phyloP scores from a whole-genome alignment of 2,113 vertebrate genomes.

The Aegithalos caudatus region DNA sequence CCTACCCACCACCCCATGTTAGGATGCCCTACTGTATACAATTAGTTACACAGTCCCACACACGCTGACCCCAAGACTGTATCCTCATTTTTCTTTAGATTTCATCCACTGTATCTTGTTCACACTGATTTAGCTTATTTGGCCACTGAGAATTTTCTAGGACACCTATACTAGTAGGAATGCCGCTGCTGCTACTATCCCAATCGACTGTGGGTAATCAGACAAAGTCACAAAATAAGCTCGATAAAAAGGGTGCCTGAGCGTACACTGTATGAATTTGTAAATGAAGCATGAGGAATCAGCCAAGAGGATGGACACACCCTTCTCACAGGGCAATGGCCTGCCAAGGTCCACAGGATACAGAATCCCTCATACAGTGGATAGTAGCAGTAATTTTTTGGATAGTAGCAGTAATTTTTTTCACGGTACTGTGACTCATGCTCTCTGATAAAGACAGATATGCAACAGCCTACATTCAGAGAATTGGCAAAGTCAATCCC shows the following conservation, averaged over 20 bases:
- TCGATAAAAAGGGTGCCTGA: neutral
- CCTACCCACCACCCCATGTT: neutral
- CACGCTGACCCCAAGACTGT: neutral
- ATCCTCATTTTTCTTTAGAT: neutral
- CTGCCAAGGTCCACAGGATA: neutral
- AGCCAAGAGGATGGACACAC: neutral
- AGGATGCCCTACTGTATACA: neutral
- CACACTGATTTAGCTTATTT: neutral
- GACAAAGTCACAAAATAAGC: neutral
- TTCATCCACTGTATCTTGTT: neutral
- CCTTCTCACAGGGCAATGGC: neutral
- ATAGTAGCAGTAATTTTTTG: neutral
- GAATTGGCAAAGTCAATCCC: neutral
- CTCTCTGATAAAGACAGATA: neutral
- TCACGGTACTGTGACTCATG: neutral
- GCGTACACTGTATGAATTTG: rapidly evolving
- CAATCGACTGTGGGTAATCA: neutral
- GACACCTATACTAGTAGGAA: neutral
- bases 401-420: neutral
- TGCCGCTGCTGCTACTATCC: neutral
- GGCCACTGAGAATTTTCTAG: neutral
- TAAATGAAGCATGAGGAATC: neutral
- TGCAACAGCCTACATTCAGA: neutral
- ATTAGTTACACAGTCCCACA: neutral
- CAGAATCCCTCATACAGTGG: neutral